Base-by-base conservation (phyloP, 1,140 invertebrate genomes). In the Vanessa atalanta region DNA sequence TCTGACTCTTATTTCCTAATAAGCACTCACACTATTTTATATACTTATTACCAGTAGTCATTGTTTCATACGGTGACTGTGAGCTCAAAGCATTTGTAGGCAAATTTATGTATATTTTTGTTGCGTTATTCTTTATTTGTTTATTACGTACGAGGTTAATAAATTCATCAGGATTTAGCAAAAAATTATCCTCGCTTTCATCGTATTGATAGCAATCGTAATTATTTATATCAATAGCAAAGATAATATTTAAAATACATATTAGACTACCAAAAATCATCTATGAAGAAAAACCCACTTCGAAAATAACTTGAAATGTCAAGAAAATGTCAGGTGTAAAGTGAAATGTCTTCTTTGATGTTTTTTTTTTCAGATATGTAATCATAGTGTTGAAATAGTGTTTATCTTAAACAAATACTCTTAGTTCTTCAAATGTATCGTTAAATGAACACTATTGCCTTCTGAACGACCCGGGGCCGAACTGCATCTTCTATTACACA, bases 91-190 rank as follows among this genome's bases (percentile, higher is more conserved):
- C n/a, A 14, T 6, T 51, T 51, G 14, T 51, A 15, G n/a, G n/a
- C n/a, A 51, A 51, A 51, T 51, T 51, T 2, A 60, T 60, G n/a
- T 26, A 60, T 47, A 6, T 57, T 69, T 69, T 60, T 69, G 37
- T 23, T 37, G 13, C 55, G 23, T 16, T 60, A 26, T 47, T 48
- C 69, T 63, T 13, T 47, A n/a, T n/a, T n/a, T 70, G 64, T 70
- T 69, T 60, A 50, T 48, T 14, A 14, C 47, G 51, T 50, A 31
- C 14, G 47, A 70, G 61, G 48, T 70, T 31, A 15, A 65, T 55
- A 13, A 75, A 26, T 57, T 65, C 63, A 13, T 70, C 48, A 15
- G 67, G 15, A 31, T 75, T 69, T 23, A 75, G 48, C 15, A 66
- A 37, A 48, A 16, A 50, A 14, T 43, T 60, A 31, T 65, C 63